phyloP scores from a whole-genome alignment of 2,888 invertebrate species.

The Coremacera marginata region DNA sequence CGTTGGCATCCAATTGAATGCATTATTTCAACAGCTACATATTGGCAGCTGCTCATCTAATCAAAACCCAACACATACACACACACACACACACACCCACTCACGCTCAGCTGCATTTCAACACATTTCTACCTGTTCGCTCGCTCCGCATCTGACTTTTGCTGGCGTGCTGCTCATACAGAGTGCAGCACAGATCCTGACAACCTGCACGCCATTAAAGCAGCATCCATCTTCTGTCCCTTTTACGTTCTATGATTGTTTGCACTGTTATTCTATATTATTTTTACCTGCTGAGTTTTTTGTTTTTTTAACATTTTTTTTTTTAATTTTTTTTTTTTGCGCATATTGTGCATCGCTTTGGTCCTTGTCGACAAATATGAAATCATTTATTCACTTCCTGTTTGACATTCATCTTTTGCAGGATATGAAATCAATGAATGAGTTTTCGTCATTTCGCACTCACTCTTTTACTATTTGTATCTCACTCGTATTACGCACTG shows the following conservation, averaged over 20 bases:
- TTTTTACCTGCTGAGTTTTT: background rate
- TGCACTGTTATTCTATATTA: background rate
- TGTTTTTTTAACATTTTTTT: background rate
- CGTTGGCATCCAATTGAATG: constrained; percentile 11
- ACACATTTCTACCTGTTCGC: background rate
- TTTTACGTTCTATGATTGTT: background rate
- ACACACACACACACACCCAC: background rate
- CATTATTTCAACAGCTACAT: constrained; percentile 1
- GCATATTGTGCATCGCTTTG: background rate
- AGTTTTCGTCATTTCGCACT: background rate
- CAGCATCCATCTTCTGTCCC: background rate
- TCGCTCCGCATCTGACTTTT: background rate
- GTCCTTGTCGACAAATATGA: constrained; percentile 25
- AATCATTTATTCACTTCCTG: constrained; percentile 32
- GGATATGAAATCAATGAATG: constrained; percentile 20
- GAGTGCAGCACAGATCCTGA: background rate
- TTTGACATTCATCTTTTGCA: constrained; percentile 21
- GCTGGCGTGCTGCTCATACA: background rate
- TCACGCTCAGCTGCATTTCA: background rate
- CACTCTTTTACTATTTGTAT: too few species aligned
- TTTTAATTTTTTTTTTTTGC: background rate
- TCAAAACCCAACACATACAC: constrained; percentile 4
- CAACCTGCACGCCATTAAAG: background rate
- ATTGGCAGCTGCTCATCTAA: constrained; percentile 23
- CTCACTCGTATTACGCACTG: too few species aligned